These are phyloP conservation scores for Sinocyclocheilus maitianheensis DNA, from an alignment of 2,113 vertebrate genomes.

Conservation along the genomic window DNA sequence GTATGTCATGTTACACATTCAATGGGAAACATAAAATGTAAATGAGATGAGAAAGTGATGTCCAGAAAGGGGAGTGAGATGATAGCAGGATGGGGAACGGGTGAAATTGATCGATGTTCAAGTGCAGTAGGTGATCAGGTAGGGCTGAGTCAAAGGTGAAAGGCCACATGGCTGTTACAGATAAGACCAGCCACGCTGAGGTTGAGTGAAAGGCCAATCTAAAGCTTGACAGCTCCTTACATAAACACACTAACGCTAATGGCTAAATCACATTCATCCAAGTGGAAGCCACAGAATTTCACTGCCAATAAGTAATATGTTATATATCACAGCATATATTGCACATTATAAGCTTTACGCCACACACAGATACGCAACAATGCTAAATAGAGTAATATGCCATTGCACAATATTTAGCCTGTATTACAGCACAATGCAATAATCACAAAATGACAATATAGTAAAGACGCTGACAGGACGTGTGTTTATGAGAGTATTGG, in stretches of 20 bases:
- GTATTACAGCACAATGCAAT: conserved; percentile 49
- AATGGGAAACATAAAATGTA: neutral
- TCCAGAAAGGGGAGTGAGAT: neutral
- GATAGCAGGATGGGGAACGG: neutral
- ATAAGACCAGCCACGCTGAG: conserved; percentile 17
- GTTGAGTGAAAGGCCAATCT: conserved; percentile 33
- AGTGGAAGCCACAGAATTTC: neutral
- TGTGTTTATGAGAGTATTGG: conserved; percentile 40
- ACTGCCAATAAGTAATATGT: neutral
- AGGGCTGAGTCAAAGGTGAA: conserved; percentile 33
- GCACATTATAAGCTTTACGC: neutral
- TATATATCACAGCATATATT: neutral
- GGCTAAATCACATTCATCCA: neutral
- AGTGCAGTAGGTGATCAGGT: conserved; percentile 25
- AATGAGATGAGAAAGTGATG: neutral
- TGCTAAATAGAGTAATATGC: conserved; percentile 17
- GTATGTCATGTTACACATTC: neutral
- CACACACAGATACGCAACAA: conserved; percentile 48
- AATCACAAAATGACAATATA: conserved; percentile 15
- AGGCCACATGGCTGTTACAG: conserved; percentile 42
- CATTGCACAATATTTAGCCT: conserved; percentile 43
- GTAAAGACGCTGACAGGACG: conserved; percentile 33
- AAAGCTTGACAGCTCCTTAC: neutral
- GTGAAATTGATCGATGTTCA: conserved; percentile 30
- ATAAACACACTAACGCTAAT: neutral